Evolutionary conservation across 2,797 vertebrate species (phyloP), one percentile per base, ranked within the genome.

Genomic region (Clarias laeviceps): DNA sequence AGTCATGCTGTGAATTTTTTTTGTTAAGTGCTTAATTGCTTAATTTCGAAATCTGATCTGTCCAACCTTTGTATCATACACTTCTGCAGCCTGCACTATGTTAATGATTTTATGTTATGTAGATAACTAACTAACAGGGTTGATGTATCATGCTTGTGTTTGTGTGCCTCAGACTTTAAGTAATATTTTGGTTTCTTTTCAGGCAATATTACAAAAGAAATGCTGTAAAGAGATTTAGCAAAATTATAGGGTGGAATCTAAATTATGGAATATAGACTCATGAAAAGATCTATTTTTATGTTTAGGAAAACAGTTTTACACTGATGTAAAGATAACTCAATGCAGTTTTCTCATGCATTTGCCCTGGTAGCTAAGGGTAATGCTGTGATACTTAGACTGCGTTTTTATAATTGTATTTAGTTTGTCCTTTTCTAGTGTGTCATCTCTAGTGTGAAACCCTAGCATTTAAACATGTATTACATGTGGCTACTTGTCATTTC

Each of bases 111-210:
- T 59, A 40, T 40, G 45, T 68, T 34, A 32, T 84, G 56, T 37
- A 69, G 87, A 87, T 76, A 45, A 79, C 65, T 65, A 66, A 86
- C 45, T 29, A n/a, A 78, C 62, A 29, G 73, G 59, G 84, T 80
- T 82, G n/a, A 70, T 81, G 77, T 62, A 83, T 76, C 68, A 65
- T 86, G 65, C 70, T 80, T 88, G 86, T 88, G 34, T 78, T 70
- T 45, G 94, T 93, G 92, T 94, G 93, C 93, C 93, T 94, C 88
- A 81, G 81, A 37, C 24, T 17, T 88, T 87, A 62, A 59, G 45
- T 73, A 27, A 73, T 50, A 89, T 82, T 80, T 24, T 89, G 76
- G 88, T 70, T 66, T 80, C 24, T 29, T 22, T 82, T 72, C n/a
- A 56, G 29, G 68, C 32, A 57, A 18, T 64, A 32, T n/a, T 56